A percentile compares a stretch with the other conserved stretches of the same genome.
Conservation (phyloP, 2,888 invertebrate genomes). For the Helleia helle region DNA sequence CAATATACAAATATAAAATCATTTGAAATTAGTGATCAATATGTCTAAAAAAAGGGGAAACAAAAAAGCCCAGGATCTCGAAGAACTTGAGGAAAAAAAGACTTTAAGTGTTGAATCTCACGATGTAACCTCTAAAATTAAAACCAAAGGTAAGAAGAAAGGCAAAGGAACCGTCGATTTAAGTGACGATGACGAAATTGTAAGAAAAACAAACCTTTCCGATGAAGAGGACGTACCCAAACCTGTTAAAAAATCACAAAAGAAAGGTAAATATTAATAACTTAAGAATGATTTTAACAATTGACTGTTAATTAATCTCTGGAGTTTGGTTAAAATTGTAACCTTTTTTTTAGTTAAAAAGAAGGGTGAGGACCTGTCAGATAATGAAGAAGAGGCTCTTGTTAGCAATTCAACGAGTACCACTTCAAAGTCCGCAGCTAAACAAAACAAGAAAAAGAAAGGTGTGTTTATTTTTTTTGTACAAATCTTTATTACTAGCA, state of each 20-base stretch:
- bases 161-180: conserved; percentile 60
- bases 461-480: too few relatives aligned
- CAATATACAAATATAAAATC: too few relatives aligned
- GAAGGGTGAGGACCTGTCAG: conserved; percentile 49
- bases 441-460: conserved; percentile 60
- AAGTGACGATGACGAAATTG: conserved; percentile 48
- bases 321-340: conserved; percentile 11
- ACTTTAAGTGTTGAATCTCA: conserved; percentile 33
- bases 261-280: conserved; percentile 66
- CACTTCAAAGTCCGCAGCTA: conserved; percentile 35
- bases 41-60: conserved; percentile 77
- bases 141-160: conserved; percentile 64
- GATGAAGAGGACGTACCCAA: conserved; percentile 58
- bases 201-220: conserved; percentile 35
- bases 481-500: too few relatives aligned
- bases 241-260: conserved; percentile 64
- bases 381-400: conserved; percentile 50
- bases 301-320: background rate
- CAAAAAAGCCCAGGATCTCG: conserved; percentile 73
- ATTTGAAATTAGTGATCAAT: conserved; percentile 10
- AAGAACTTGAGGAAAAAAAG: conserved; percentile 63
- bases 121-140: conserved; percentile 70
- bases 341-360: conserved; percentile 57
- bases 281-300: too few relatives aligned
- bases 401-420: conserved; percentile 40